phyloP scores from a whole-genome alignment of 2,797 vertebrate genomes.

The Liasis olivaceus region DNA sequence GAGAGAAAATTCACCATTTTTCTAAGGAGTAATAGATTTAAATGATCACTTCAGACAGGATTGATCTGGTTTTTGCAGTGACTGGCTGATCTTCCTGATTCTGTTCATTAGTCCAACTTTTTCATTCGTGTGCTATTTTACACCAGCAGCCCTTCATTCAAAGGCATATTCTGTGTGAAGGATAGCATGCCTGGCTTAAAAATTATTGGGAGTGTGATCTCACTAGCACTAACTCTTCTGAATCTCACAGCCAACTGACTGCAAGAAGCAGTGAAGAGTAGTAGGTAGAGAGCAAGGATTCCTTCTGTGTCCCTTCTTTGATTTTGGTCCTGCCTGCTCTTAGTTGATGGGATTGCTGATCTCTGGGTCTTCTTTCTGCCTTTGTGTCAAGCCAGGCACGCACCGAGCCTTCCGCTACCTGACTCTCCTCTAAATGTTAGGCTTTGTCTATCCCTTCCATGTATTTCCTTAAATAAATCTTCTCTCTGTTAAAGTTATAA shows the following conservation, averaged over 20 bases:
- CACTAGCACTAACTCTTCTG: neutral
- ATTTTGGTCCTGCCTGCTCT: neutral
- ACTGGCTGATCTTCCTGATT: neutral
- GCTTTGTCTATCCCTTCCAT: neutral
- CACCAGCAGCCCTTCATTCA: neutral
- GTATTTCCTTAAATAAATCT: neutral
- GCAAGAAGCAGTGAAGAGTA: neutral
- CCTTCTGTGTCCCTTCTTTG: neutral
- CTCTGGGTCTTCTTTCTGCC: neutral
- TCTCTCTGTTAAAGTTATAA: neutral
- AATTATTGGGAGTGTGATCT: neutral
- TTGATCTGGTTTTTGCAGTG: neutral
- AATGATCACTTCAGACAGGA: neutral
- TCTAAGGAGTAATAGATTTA: neutral
- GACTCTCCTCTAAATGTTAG: neutral
- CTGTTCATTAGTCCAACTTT: neutral
- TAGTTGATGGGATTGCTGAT: neutral
- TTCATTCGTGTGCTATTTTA: neutral
- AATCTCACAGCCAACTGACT: neutral
- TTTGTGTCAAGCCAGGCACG: neutral
- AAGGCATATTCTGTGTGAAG: neutral
- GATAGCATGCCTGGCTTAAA: neutral
- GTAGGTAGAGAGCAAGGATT: neutral
- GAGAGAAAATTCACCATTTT: neutral
- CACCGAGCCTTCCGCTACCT: neutral